phyloP scores from a whole-genome alignment of 2,797 vertebrate species.

The Coregonus suidteri region DNA sequence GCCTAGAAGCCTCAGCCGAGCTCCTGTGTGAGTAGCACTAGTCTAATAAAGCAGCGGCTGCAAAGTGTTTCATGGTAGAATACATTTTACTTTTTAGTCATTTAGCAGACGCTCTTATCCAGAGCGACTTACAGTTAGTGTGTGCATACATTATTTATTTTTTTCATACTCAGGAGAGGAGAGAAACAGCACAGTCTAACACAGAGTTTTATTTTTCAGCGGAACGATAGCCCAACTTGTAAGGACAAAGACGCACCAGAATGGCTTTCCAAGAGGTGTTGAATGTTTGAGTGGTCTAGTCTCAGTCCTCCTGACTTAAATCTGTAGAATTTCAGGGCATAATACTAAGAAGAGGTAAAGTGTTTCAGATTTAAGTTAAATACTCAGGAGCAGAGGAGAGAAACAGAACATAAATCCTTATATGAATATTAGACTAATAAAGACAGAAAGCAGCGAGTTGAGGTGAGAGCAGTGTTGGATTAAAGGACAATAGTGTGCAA shows the following conservation, averaged over 20 bases:
- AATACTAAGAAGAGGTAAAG: not conserved
- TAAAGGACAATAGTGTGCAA: not conserved
- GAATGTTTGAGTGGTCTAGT: not conserved
- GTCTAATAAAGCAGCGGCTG: not conserved
- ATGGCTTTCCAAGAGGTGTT: not conserved
- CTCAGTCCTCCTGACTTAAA: not conserved
- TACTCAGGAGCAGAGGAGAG: not conserved
- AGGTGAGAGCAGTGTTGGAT: conserved; percentile 1
- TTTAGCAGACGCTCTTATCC: no score
- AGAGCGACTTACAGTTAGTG: no score
- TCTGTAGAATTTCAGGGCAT: not conserved
- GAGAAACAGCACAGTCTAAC: not conserved
- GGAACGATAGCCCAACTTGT: not conserved
- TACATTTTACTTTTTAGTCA: no score
- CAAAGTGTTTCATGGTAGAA: not conserved
- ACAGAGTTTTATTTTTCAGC: not conserved
- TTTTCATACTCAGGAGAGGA: not conserved
- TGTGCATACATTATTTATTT: no score
- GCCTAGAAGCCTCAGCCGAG: conserved; percentile 13
- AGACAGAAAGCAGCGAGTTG: not conserved
- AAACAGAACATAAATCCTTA: no score
- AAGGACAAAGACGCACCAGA: not conserved
- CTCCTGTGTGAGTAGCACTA: not conserved
- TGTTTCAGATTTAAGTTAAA: no score
- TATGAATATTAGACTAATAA: no score